These are phyloP conservation scores for Sphaeramia orbicularis DNA, from an alignment of 2,797 vertebrate species.

Conservation along the genomic window DNA sequence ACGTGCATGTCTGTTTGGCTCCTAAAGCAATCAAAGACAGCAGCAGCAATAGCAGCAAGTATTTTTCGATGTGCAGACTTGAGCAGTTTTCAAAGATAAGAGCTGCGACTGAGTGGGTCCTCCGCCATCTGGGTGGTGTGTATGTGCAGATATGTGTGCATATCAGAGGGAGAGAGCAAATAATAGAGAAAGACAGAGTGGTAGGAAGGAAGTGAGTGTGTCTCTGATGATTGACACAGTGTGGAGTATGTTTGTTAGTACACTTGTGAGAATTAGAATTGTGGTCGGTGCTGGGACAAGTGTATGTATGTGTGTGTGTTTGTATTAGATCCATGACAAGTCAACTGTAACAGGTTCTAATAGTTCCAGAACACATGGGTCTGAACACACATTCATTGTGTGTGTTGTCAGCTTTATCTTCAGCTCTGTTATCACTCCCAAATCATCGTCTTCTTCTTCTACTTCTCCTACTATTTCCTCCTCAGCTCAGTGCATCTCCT, in stretches of 20 bases:
- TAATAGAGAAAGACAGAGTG: too few relatives aligned
- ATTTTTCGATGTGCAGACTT: constrained; percentile 63
- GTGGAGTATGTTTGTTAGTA: constrained; percentile 54
- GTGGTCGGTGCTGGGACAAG: constrained; percentile 44
- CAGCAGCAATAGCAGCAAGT: too few relatives aligned
- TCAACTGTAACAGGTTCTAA: constrained; percentile 71
- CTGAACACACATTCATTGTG: constrained; percentile 47
- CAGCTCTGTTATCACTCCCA: constrained; percentile 57
- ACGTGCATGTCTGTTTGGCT: background rate
- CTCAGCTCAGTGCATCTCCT: constrained; percentile 25
- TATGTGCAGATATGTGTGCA: constrained; percentile 13
- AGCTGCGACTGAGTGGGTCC: constrained; percentile 64
- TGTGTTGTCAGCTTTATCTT: constrained; percentile 65
- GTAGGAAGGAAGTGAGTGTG: constrained; percentile 39
- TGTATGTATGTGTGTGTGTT: constrained; percentile 37
- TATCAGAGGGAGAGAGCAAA: constrained; percentile 19
- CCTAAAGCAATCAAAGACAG: too few relatives aligned
- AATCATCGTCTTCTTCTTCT: constrained; percentile 44
- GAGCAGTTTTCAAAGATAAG: constrained; percentile 72
- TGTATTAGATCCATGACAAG: constrained; percentile 51
- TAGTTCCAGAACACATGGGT: constrained; percentile 68
- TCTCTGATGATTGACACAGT: constrained; percentile 59
- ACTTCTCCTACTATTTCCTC: background rate
- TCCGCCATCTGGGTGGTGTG: constrained; percentile 45
- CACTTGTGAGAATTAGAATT: constrained; percentile 53